Evolutionary conservation across 2,888 invertebrate genomes (phyloP), one percentile per base, ranked within the genome.

Genomic region (Cheilosia pagana): DNA sequence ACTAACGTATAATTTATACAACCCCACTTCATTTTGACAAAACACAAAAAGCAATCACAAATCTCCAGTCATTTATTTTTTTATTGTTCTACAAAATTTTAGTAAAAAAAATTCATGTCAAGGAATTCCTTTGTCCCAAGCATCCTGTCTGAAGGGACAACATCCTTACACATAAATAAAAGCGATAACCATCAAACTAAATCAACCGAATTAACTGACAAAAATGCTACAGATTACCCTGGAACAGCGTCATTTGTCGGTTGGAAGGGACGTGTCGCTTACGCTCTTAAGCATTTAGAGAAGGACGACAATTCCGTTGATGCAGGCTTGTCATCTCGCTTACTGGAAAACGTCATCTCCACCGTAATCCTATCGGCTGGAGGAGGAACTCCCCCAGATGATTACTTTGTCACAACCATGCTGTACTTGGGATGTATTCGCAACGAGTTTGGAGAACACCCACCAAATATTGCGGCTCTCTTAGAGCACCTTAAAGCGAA

Each of bases 211-310:
- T 43, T 86, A 8, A 68, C 65, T 1, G 60, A 82, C 16, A 63
- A 74, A 39, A 86, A 81, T 52, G 86, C 77, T 1, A 2, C 16
- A 0, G 21, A 62, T 8, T 87, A 78, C 12, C 28, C 59, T 16
- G 67, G 60, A 3, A 55, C 60, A 7, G 53, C 79, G 0, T 76
- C 79, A 6, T 59, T 45, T 10, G 87, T 87, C 0, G 87, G 87
- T 6, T 87, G 87, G 85, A 86, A 81, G 35, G 60, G 68, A 1
- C 87, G 87, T 31, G 77, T 87, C 6, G 74, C 87, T 12, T 86
- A 87, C 39, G 87, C 87, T 5, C 21, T 87, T 0, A 31, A 77
- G 4, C 10, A 81, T 19, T 14, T 81, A 5, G 60, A 81, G 12
- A 53, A 62, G 8, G 68, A 79, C 16, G 68, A 79, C 19, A 45